Conservation (phyloP, 2,797 vertebrate species). For the Crocidura indochinensis region DNA sequence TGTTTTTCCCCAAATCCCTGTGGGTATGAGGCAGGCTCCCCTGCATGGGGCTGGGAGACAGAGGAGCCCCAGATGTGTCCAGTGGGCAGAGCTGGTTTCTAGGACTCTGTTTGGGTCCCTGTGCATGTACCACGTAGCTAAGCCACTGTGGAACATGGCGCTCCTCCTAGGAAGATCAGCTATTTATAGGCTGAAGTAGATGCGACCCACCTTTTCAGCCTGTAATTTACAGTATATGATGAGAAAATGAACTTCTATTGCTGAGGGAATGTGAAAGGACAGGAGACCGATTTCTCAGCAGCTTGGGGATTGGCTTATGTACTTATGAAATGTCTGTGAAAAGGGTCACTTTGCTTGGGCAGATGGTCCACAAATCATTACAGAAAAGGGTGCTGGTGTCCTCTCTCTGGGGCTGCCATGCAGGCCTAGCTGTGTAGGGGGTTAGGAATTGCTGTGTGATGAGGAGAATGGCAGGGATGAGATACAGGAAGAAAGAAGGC, state of each 20-base stretch:
- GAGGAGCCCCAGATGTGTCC: conserved; percentile 27
- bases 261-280: conserved; percentile 75
- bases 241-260: conserved; percentile 87
- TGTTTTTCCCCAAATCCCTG: conserved; percentile 70
- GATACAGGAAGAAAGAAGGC: neutral
- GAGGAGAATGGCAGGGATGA: neutral
- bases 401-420: neutral
- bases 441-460: neutral
- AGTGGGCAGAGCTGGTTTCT: conserved; percentile 64
- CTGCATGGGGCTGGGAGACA: neutral
- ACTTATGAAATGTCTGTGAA: conserved; percentile 67
- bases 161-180: conserved; percentile 78
- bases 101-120: conserved; percentile 71
- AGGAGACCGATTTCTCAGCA: conserved; percentile 79
- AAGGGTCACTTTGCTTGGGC: conserved; percentile 65
- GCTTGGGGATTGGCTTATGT: conserved; percentile 58
- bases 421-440: neutral
- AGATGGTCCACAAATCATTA: neutral
- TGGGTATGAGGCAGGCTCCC: conserved; percentile 31
- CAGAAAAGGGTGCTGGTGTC: neutral
- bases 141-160: conserved; percentile 75
- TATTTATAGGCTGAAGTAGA: conserved; percentile 85
- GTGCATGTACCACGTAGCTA: conserved; percentile 70
- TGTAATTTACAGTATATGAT: conserved; percentile 84
- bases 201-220: conserved; percentile 81